Percentiles rank a stretch among this genome's conserved stretches.
These are phyloP conservation scores for Monodelphis domestica DNA, from an alignment of 2,797 vertebrate genomes.

Conservation along the genomic window DNA sequence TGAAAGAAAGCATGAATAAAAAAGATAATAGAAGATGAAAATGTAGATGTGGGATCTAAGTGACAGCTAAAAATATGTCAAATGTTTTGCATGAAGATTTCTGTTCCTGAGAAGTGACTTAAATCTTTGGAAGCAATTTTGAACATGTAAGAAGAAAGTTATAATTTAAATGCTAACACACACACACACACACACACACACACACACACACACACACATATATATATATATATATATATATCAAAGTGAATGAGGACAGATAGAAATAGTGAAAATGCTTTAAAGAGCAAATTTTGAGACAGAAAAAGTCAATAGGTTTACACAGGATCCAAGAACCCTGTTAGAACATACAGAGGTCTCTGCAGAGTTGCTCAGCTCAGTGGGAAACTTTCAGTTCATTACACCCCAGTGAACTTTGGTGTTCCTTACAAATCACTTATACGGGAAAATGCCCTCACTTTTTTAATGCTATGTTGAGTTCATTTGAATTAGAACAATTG, in stretches of 20 bases:
- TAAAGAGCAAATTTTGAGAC: neutral
- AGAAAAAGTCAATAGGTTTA: too few relatives aligned
- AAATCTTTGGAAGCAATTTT: neutral
- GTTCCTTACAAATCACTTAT: neutral
- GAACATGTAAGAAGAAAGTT: neutral
- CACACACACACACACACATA: neutral
- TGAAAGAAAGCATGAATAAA: conserved; percentile 32
- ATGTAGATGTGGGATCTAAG: conserved; percentile 5
- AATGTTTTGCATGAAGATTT: conserved; percentile 26
- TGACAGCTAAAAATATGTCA: conserved; percentile 42
- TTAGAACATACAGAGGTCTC: neutral
- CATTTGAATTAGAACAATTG: neutral
- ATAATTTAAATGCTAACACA: neutral
- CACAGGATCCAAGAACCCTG: neutral
- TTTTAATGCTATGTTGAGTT: conserved; percentile 21
- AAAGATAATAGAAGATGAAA: conserved; percentile 29
- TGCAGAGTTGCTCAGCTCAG: too few relatives aligned
- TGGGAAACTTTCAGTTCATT: neutral
- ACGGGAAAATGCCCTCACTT: neutral
- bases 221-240: neutral
- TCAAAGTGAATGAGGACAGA: neutral
- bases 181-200: neutral
- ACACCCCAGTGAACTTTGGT: neutral
- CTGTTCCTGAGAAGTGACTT: conserved; percentile 13
- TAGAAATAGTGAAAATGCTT: neutral